Conservation (phyloP, 2,888 invertebrate species). For the Actias luna region DNA sequence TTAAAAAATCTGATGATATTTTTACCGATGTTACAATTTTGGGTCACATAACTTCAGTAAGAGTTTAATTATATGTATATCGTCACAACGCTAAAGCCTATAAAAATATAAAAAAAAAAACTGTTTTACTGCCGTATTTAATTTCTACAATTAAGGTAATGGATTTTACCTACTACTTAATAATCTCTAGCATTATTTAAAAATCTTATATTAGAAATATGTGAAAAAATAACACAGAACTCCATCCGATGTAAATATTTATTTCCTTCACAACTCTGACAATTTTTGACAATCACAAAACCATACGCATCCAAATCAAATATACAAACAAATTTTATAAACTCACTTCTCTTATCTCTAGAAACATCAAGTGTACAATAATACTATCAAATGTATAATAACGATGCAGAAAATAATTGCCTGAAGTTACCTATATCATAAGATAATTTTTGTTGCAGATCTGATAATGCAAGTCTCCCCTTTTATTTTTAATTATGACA, state of each 20-base stretch:
- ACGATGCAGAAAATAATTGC: not conserved
- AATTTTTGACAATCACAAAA: conserved; percentile 10
- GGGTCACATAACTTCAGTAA: too few relatives aligned
- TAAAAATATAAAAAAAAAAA: too few relatives aligned
- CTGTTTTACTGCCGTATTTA: too few relatives aligned
- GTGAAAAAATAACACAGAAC: conserved; percentile 10
- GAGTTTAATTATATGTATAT: too few relatives aligned
- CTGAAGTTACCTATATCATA: not conserved
- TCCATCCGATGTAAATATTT: conserved; percentile 20
- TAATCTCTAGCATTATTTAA: too few relatives aligned
- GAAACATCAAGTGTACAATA: not conserved
- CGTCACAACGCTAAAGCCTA: too few relatives aligned
- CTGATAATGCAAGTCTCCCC: too few relatives aligned
- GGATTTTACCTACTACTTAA: too few relatives aligned
- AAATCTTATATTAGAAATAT: not conserved
- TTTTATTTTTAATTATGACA: too few relatives aligned
- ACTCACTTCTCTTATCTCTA: conserved; percentile 3
- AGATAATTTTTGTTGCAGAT: not conserved
- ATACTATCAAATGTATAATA: not conserved
- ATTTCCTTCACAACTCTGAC: conserved; percentile 18
- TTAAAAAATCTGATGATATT: too few relatives aligned
- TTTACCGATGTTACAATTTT: too few relatives aligned
- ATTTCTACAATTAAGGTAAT: too few relatives aligned
- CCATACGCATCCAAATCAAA: conserved; percentile 27
- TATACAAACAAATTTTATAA: conserved; percentile 32